Conservation (phyloP, 2,797 vertebrate species). For the Tenualosa thibaudeaui region DNA sequence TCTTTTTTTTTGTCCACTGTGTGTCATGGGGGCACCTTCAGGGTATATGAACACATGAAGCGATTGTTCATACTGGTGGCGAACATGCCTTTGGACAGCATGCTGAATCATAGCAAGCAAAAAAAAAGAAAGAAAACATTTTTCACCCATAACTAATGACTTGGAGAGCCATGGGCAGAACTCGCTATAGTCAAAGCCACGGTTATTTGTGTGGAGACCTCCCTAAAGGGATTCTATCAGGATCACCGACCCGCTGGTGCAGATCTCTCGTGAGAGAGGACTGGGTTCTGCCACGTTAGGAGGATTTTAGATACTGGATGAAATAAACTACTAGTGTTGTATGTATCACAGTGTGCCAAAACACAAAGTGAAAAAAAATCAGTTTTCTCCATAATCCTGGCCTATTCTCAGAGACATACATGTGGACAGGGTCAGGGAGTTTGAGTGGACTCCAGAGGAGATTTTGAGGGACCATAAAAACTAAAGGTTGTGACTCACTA, state of each 20-base stretch:
- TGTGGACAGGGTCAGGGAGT: not conserved
- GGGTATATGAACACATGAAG: not conserved
- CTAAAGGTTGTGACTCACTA: conserved; percentile 37
- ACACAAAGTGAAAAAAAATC: not conserved
- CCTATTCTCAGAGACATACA: not conserved
- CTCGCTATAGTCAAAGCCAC: not conserved
- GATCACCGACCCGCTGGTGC: not conserved
- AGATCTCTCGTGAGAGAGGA: not conserved
- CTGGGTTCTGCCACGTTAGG: not conserved
- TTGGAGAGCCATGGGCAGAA: not conserved
- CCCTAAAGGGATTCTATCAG: not conserved
- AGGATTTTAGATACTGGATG: not conserved
- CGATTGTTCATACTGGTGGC: not conserved
- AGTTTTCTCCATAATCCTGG: not conserved
- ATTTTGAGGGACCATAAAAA: not conserved
- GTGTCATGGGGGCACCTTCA: not conserved
- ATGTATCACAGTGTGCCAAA: not conserved
- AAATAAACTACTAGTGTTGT: not conserved
- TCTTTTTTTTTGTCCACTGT: not conserved
- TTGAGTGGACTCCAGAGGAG: not conserved
- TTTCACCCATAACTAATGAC: not conserved
- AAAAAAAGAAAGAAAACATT: not conserved
- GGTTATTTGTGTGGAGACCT: not conserved
- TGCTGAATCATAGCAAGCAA: not conserved
- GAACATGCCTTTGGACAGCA: not conserved